Conservation (phyloP, 2,888 invertebrate species). For the Drosophila robusta region DNA sequence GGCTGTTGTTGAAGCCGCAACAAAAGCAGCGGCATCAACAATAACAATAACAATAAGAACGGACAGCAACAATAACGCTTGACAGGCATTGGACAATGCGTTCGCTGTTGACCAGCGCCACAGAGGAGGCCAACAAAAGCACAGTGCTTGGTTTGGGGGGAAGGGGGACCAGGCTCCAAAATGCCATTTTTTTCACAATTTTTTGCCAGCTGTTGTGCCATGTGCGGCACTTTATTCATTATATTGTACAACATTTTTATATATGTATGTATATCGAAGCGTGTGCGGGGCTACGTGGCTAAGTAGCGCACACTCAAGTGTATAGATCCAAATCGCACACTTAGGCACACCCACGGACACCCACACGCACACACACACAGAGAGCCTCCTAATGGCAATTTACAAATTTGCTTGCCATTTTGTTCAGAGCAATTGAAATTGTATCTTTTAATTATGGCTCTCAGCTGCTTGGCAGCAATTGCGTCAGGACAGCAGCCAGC, state of each 20-base stretch:
- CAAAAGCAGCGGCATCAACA: conserved; percentile 42
- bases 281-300: conserved; percentile 43
- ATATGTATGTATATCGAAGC: not conserved
- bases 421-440: conserved; percentile 47
- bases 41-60: conserved; percentile 41
- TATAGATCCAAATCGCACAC: conserved; percentile 32
- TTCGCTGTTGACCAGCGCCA: conserved; percentile 50
- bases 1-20: conserved; percentile 36
- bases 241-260: conserved; percentile 30
- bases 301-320: conserved; percentile 51
- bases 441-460: conserved; percentile 70
- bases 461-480: conserved; percentile 39
- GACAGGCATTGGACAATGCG: conserved; percentile 68
- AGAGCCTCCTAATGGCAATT: conserved; percentile 56
- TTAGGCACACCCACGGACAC: not conserved
- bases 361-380: conserved; percentile 10
- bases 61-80: conserved; percentile 59
- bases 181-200: not conserved
- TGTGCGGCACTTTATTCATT: conserved; percentile 55
- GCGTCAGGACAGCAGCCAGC: conserved; percentile 38
- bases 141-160: not conserved
- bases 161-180: not conserved
- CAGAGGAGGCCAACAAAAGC: conserved; percentile 33
- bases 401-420: conserved; percentile 58
- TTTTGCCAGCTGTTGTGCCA: conserved; percentile 34